Evolutionary conservation across 2,797 vertebrate species (phyloP), one percentile per base, ranked within the genome.

Genomic region (Anolis apletophallus): DNA sequence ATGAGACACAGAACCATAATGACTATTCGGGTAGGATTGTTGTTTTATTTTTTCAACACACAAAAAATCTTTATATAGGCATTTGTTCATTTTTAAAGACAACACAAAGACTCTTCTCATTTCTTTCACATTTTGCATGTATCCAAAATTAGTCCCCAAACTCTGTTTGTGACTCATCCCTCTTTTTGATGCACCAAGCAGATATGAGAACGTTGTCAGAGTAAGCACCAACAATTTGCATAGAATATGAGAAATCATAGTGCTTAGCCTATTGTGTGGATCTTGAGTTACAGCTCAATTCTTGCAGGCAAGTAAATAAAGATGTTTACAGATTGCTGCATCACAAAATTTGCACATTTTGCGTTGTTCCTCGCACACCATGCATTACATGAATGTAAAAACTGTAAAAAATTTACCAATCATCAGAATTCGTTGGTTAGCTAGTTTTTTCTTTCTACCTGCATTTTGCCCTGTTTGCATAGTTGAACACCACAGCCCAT

Each of bases 401-500:
- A 82, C 82, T 32, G 46, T 46, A 46, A 46, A 46, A 57, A 69
- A 76, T 57, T 76, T 26, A 57, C 50, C 57, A 72, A 6, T 76
- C 29, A 26, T 19, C 14, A 55, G 40, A 14, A 81, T 68, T 32
- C 26, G 64, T 3, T 16, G 1, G 21, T 68, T 46, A 46, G 12
- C 7, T 32, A 16, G 8, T 7, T 40, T 80, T 72, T n/a, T 34
- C 34, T 68, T 34, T 36, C 54, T 26, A 71, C 40, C 21, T 83
- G 73, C 10, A 76, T 36, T 64, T 72, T 61, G 29, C n/a, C 29
- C 40, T 50, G 5, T 74, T 74, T 75, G 21, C n/a, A 21, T 81
- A 83, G 7, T 32, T 83, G 29, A 77, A 82, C 55, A 76, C 52
- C 32, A 59, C 67, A n/a, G 36, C 64, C 54, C 80, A 77, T 69